phyloP scores from a whole-genome alignment of 2,888 invertebrate species.

The Calephelis perditalis region DNA sequence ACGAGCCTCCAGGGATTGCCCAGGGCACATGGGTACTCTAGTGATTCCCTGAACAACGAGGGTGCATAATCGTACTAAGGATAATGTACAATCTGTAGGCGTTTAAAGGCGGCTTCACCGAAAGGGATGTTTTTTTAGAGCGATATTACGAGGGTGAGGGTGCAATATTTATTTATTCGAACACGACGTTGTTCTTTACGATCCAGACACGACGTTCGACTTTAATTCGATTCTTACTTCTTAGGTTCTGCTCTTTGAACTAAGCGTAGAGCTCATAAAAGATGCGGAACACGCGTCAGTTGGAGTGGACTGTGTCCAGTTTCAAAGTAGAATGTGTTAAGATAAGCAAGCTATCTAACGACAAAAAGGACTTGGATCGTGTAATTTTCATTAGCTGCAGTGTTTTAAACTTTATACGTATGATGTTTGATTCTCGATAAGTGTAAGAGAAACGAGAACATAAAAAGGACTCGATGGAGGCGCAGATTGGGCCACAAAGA shows the following conservation, averaged over 20 bases:
- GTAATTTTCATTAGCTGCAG: constrained; percentile 74
- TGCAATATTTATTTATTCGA: constrained; percentile 76
- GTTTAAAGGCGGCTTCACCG: constrained; percentile 76
- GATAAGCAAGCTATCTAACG: constrained; percentile 67
- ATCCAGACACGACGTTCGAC: constrained; percentile 55
- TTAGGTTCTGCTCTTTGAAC: constrained; percentile 39
- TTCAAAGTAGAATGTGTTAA: constrained; percentile 51
- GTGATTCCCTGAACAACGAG: constrained; percentile 73
- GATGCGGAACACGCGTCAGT: constrained; percentile 61
- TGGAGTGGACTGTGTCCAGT: constrained; percentile 44
- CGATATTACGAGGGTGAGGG: constrained; percentile 74
- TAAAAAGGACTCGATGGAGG: constrained; percentile 72
- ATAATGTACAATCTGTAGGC: constrained; percentile 79
- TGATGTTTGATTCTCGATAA: constrained; percentile 72
- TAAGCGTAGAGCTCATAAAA: constrained; percentile 50
- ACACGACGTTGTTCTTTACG: constrained; percentile 65
- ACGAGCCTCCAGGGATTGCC: constrained; percentile 63
- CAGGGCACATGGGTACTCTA: constrained; percentile 64
- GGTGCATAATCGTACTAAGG: constrained; percentile 79
- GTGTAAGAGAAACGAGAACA: constrained; percentile 68
- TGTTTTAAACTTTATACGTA: constrained; percentile 64
- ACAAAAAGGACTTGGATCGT: constrained; percentile 68
- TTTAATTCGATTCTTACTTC: constrained; percentile 52
- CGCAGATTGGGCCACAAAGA: constrained; percentile 77
- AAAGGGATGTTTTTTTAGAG: constrained; percentile 78